A percentile compares a stretch with the other conserved stretches of the same genome.
phyloP scores from a whole-genome alignment of 1,140 invertebrate species.

The Hestina assimilis region DNA sequence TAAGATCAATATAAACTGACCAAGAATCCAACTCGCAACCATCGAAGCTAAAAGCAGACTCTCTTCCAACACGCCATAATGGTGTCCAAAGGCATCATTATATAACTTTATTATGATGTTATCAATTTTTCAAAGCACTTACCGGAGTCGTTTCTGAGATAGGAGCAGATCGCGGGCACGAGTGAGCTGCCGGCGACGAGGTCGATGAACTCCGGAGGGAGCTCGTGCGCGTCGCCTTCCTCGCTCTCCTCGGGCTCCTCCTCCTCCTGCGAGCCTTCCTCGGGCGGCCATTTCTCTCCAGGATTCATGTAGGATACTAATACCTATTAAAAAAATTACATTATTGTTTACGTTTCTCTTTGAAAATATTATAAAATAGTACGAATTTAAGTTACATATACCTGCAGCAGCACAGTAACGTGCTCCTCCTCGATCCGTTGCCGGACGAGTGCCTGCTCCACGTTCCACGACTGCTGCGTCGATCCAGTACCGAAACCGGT shows the following conservation, averaged over 20 bases:
- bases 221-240: slow-evolving; percentile 62
- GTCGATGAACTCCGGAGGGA: slow-evolving; percentile 86
- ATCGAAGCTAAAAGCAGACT: too few relatives aligned
- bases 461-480: slow-evolving; percentile 96
- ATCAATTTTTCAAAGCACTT: too few relatives aligned
- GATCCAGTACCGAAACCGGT: slow-evolving; percentile 97
- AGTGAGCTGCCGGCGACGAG: slow-evolving; percentile 90
- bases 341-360: too few relatives aligned
- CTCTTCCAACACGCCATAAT: too few relatives aligned
- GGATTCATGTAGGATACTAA: slow-evolving; percentile 93
- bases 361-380: too few relatives aligned
- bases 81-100: too few relatives aligned
- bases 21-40: too few relatives aligned
- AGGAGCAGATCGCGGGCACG: slow-evolving; percentile 92
- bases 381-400: too few relatives aligned
- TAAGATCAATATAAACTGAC: too few relatives aligned
- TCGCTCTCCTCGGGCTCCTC: slow-evolving; percentile 59
- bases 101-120: too few relatives aligned
- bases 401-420: slow-evolving; percentile 89
- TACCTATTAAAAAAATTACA: too few relatives aligned
- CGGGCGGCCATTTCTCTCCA: slow-evolving; percentile 79
- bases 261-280: slow-evolving; percentile 57
- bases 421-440: slow-evolving; percentile 96
- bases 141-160: slow-evolving; percentile 95
- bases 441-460: slow-evolving; percentile 93